Base-by-base conservation (phyloP, 2,113 vertebrate genomes). In the Sturnus vulgaris region DNA sequence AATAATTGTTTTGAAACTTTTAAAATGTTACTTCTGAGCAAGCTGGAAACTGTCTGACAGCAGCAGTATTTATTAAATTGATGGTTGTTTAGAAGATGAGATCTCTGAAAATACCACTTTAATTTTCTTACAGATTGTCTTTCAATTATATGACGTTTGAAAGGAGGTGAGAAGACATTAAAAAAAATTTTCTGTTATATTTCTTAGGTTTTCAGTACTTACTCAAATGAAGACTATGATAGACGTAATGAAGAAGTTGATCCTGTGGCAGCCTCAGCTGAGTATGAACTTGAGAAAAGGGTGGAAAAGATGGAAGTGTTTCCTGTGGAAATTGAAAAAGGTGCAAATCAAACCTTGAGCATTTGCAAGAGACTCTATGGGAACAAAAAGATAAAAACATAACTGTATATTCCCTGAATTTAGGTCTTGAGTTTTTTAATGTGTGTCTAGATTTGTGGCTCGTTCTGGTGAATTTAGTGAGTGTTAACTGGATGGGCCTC, bases 241-340 rank as follows among this genome's bases (percentile, higher is more conserved):
- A 98, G 99, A 56, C 98, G 99, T 47, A 99, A 99, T 37, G 99
- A 99, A 88, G 99, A 99, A 55, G 99, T 99, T 96, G 99, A 99
- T 69, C 99, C 99, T 21, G 99, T 99, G 70, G 98, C 99, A 66
- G 99, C 99, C 14, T 99, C 99, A 55, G 99, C 99, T 15, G 99
- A 99, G 69, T 99, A 99, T 60, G 99, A 99, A 93, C 97, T 99
- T 97, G 99, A 99, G 96, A 99, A 99, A 93, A 98, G 99, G 61
- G 99, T 99, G 96, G 99, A 99, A 97, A 99, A 99, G 98, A 99
- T 99, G 99, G 99, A 99, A 40, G 99, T 99, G 69, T 99, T 99
- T 95, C 98, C 98, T 60, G 99, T 99, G 90, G 98, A 99, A 97
- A 99, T 99, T 87, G 98, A 99, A 97, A 99, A 99, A 98, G 99